Evolutionary conservation across 2,888 invertebrate species (phyloP).

Genomic region (Eulithis testata): DNA sequence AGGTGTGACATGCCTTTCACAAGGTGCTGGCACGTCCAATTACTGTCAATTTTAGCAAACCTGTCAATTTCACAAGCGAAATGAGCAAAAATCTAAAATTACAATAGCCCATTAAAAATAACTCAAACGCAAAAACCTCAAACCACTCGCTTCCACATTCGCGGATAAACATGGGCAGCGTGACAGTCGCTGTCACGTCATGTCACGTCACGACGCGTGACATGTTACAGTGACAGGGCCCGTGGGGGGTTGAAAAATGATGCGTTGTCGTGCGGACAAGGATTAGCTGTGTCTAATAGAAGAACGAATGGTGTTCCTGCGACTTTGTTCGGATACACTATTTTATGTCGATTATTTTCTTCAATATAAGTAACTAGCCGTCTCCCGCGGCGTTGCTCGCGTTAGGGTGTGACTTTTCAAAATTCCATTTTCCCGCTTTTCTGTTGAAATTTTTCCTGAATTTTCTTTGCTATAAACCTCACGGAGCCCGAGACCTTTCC

Average conservation of each 20-base stretch:
- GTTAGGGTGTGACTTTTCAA: too few relatives aligned
- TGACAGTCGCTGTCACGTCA: slow-evolving; percentile 60
- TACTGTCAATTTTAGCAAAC: slow-evolving; percentile 1
- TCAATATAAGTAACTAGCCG: too few relatives aligned
- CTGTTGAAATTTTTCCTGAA: too few relatives aligned
- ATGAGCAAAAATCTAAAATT: slow-evolving; percentile 6
- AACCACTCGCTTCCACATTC: slow-evolving; percentile 36
- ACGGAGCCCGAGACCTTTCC: too few relatives aligned
- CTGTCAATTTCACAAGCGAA: neutral
- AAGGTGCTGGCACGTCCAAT: neutral
- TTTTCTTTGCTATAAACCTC: too few relatives aligned
- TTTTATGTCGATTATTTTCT: too few relatives aligned
- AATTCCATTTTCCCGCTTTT: too few relatives aligned
- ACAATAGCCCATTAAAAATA: slow-evolving; percentile 3
- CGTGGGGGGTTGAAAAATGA: slow-evolving; percentile 46
- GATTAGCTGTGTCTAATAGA: slow-evolving; percentile 20
- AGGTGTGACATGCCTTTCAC: neutral
- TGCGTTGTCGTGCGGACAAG: slow-evolving; percentile 34
- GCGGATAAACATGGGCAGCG: slow-evolving; percentile 40
- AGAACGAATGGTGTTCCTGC: neutral
- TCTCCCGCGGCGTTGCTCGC: too few relatives aligned
- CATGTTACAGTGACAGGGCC: slow-evolving; percentile 43
- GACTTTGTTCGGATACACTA: neutral
- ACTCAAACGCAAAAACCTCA: slow-evolving; percentile 13
- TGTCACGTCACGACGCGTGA: slow-evolving; percentile 43